Evolutionary conservation across 2,113 vertebrate genomes (phyloP), one percentile per base, ranked within the genome.

Genomic region (Glaucomys volans): DNA sequence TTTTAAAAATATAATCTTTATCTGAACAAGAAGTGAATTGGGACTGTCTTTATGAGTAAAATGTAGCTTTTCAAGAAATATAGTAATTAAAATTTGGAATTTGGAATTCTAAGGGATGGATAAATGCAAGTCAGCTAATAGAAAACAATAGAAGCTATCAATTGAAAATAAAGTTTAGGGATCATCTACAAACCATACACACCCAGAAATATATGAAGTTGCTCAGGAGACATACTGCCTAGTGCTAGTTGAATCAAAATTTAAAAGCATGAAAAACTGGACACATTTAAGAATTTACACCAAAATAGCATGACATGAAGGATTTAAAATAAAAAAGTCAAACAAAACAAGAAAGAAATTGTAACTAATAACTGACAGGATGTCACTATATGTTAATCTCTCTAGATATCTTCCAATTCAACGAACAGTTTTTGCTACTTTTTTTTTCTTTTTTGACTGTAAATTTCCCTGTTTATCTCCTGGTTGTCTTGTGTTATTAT

Each of bases 11-110:
- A 52, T 37, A n/a, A 42, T 40, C 4, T 90, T 54, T 75, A 72
- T 90, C 71, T 94, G n/a, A 90, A 92, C 35, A 94, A 66, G 37
- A 91, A 72, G 14, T 71, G 13, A 91, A 57, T 72, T 72, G 62
- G 64, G 8, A 66, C 8, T 71, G 30, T 62, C 32, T 72, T 88
- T 18, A 32, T 40, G 2, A 37, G 42, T 54, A 87, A 94, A 76
- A 81, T 80, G 10, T 71, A 90, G 57, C 87, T 72, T 57, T 95
- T 94, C 20, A 20, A 57, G 87, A 64, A 71, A 47, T 28, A 44
- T 85, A 92, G 32, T n/a, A 77, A 91, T 91, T 75, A 47, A 59
- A 77, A 42, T 20, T 75, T 91, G 13, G 2, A 59, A 82, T 50
- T 74, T 96, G 2, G n/a, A 85, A 91, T 90, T 96, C 16, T 75